Evolutionary conservation across 2,113 vertebrate genomes (phyloP).

Genomic region (Addax nasomaculatus): DNA sequence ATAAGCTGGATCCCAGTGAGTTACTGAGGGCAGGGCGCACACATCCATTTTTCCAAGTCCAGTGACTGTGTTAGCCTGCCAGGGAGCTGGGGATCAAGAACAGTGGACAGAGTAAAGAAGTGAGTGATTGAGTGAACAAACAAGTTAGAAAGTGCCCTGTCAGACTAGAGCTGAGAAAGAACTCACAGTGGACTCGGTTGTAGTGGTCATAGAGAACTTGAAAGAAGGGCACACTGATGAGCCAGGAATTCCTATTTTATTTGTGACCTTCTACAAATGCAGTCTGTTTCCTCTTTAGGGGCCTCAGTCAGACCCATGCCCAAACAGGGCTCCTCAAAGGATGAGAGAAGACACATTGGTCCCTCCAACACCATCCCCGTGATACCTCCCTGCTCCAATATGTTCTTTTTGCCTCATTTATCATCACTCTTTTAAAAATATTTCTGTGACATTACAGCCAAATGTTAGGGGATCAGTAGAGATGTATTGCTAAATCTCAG

Average conservation of each 20-base stretch:
- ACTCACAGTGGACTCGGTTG: not conserved
- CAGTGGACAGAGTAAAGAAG: not conserved
- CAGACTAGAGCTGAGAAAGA: not conserved
- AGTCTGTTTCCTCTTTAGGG: not conserved
- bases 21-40: rapidly evolving
- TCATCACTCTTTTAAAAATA: not conserved
- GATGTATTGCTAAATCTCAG: not conserved
- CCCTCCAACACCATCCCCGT: not conserved
- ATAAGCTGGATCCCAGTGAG: not conserved
- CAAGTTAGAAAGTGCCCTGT: not conserved
- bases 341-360: not conserved
- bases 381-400: not conserved
- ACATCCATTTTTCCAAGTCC: not conserved
- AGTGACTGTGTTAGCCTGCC: not conserved
- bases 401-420: not conserved
- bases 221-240: not conserved
- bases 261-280: not conserved
- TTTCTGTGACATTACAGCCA: not conserved
- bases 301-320: not conserved
- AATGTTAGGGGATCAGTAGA: not conserved
- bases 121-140: not conserved
- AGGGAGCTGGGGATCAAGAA: not conserved
- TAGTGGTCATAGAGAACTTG: not conserved
- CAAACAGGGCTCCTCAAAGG: not conserved
- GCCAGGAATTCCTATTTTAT: not conserved